These are phyloP conservation scores for Apodemia zela DNA, from an alignment of 2,888 invertebrate species.

Conservation along the genomic window DNA sequence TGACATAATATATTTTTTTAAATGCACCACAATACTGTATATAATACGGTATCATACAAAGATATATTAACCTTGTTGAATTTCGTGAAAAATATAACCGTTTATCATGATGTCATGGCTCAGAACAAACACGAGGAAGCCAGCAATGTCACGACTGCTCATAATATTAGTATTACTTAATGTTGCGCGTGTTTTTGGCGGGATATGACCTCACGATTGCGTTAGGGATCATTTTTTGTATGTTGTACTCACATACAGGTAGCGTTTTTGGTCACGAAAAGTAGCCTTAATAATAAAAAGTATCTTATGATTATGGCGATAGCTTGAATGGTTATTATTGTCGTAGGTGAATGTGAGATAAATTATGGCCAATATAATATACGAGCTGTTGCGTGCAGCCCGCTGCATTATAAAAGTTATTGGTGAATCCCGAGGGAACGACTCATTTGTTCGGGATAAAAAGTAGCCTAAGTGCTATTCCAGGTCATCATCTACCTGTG, in stretches of 20 bases:
- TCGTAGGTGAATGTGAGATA: too few relatives aligned
- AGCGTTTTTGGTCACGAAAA: constrained; percentile 14
- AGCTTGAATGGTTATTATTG: neutral
- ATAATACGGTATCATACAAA: constrained; percentile 28
- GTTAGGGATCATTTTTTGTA: constrained; percentile 8
- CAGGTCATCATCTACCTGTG: too few relatives aligned
- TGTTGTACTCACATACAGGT: constrained; percentile 12
- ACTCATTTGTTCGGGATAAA: too few relatives aligned
- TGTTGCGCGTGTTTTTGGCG: constrained; percentile 37
- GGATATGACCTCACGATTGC: constrained; percentile 44
- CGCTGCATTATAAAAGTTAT: too few relatives aligned
- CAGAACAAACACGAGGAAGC: constrained; percentile 49
- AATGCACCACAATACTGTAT: neutral
- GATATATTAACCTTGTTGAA: constrained; percentile 37
- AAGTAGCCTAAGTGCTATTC: too few relatives aligned
- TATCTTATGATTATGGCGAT: neutral
- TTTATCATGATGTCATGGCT: constrained; percentile 44
- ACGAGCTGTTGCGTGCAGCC: too few relatives aligned
- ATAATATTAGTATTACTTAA: constrained; percentile 49
- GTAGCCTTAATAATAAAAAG: neutral
- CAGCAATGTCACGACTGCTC: constrained; percentile 42
- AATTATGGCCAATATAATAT: too few relatives aligned
- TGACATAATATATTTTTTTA: too few relatives aligned
- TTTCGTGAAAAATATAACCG: constrained; percentile 38
- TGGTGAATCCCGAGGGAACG: too few relatives aligned